phyloP scores from a whole-genome alignment of 2,797 vertebrate species.

The Rhincodon typus region DNA sequence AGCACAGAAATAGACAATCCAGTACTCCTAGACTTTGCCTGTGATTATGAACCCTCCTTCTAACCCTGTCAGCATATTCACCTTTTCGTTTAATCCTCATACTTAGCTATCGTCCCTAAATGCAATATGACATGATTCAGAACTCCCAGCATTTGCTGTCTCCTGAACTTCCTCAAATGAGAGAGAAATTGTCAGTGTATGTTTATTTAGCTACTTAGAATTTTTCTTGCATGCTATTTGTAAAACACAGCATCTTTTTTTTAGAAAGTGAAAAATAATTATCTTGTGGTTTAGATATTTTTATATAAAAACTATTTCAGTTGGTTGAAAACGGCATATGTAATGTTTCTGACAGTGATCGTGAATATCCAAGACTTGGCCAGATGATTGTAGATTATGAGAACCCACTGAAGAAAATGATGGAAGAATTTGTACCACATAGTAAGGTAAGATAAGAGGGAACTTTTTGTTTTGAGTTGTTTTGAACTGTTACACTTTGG shows the following conservation, averaged over 20 bases:
- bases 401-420: constrained; percentile 98
- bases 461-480: neutral
- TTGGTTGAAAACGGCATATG: neutral
- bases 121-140: neutral
- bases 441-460: constrained; percentile 72
- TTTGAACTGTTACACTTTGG: neutral
- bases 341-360: constrained; percentile 66
- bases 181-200: neutral
- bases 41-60: neutral
- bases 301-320: neutral
- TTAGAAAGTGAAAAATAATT: neutral
- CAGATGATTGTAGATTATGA: constrained; percentile 99
- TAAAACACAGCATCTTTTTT: neutral
- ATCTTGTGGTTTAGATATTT: neutral
- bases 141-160: neutral
- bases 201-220: neutral
- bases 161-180: too few species aligned
- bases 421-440: constrained; percentile 98
- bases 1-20: neutral
- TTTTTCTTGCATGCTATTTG: neutral
- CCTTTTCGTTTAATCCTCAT: neutral
- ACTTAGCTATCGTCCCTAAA: neutral
- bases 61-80: neutral
- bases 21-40: neutral
- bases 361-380: constrained; percentile 91